Base-by-base conservation (phyloP, 2,888 invertebrate genomes). In the Bellardia bayeri region DNA sequence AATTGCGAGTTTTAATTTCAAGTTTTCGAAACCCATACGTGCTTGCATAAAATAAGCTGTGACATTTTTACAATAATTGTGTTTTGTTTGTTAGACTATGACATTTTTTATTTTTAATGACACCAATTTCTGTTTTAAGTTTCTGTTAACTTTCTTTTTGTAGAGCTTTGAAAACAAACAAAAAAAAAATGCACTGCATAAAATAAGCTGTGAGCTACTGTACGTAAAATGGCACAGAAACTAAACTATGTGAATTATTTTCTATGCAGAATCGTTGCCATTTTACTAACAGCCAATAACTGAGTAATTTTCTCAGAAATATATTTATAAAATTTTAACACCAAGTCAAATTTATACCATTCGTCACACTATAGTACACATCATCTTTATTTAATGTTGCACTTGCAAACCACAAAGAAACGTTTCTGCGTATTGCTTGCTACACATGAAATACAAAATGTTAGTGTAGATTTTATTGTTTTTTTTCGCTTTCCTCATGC, bases 311-410 rank as follows among this genome's bases (percentile, higher is more conserved):
- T 2, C 45, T 45, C 11, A 14, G 11, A 14, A 14, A 49, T 14
- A 49, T 49, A 49, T 49, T 49, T 23, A 58, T 30, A 58, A 11
- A 64, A 64, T 40, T 64, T 9, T n/a, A 13, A 30, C 45, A 45
- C 23, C 16, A 23, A 45, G 42, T 14, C 30, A 51, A 51, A 63
- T 63, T 40, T 63, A n/a, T 54, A 56, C 13, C 2, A 68, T 58
- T n/a, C 69, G 69, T 79, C 49, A 58, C 79, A 80, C 69, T 71
- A 40, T 71, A 23, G 23, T 61, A 54, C 51, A 54, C n/a, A 63
- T 23, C 3, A 40, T 51, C n/a, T 40, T 14, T 49, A 49, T 37
- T 79, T 14, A 58, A 66, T 56, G 78, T 66, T 66, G 58, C 71
- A 80, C 80, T 80, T 71, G 63, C 51, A 49, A 4, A 45, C 49